A percentile compares a stretch with the other conserved stretches of the same genome.
phyloP scores from a whole-genome alignment of 2,113 vertebrate genomes.

The Dendrocopos noguchii region DNA sequence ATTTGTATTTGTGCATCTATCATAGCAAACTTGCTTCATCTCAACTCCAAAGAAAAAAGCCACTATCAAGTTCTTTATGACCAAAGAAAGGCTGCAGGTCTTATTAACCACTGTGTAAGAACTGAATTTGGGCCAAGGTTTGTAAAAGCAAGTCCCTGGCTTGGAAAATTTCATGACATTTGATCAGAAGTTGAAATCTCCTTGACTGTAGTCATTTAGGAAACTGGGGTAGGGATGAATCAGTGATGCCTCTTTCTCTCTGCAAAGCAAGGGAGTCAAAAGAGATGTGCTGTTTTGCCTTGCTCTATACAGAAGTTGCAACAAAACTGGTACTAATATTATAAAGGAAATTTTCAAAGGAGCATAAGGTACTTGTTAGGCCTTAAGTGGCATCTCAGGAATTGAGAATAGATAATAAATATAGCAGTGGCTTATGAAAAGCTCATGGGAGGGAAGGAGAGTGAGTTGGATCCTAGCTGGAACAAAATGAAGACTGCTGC shows the following conservation, averaged over 20 bases:
- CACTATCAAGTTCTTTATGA: not conserved
- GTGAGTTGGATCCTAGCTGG: not conserved
- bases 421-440: not conserved
- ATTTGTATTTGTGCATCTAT: conserved; percentile 34
- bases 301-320: not conserved
- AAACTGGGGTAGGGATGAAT: not conserved
- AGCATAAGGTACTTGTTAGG: accelerated
- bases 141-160: not conserved
- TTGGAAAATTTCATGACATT: not conserved
- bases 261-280: not conserved
- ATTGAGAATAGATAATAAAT: not conserved
- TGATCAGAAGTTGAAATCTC: not conserved
- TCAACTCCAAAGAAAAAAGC: not conserved
- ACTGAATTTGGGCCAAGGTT: not conserved
- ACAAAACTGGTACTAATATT: not conserved
- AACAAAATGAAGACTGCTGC: not conserved
- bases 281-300: not conserved
- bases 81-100: not conserved
- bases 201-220: not conserved
- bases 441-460: not conserved
- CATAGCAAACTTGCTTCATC: not conserved
- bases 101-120: not conserved
- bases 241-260: not conserved
- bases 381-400: not conserved
- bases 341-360: not conserved